Base-by-base conservation (phyloP, 1,140 invertebrate species). In the Epicauta chinensis region DNA sequence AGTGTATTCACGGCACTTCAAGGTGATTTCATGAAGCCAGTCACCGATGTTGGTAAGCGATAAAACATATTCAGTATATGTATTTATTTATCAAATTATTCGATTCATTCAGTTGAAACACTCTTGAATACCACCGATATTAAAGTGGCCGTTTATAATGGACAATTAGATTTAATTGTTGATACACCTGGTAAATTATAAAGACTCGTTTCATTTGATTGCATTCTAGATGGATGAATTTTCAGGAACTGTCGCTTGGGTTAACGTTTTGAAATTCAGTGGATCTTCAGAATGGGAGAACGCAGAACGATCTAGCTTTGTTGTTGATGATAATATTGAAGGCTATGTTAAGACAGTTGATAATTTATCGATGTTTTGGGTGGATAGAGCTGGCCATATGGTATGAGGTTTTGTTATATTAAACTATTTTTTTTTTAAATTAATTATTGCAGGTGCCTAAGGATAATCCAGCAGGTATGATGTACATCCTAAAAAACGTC, bases 1-100 rank as follows among this genome's bases (percentile, higher is more conserved):
- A 16, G 50, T 0, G 88, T 92, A 0, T 91, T 91, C 67, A 49
- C 62, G 29, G 68, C 63, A 10, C 76, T 89, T 16, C 55, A 48
- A 12, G 78, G 55, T 12, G 90, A 93, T 64, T 93, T 93, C 60
- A 92, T 93, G 89, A 89, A 87, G 64, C 86, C 89, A n/a, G 87
- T 87, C 16, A 79, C 81, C 9, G 63, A 82, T 36, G 75, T 81
- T 61, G 78, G 82, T 85, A 65, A n/a, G 16, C 13, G 68, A 71
- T 65, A 46, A 17, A 16, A 31, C 35, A 14, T 2, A 13, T n/a
- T n/a, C n/a, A 31, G 11, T 13, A 40, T 9, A 41, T 23, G 10
- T 5, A 1, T 31, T 38, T 48, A 38, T 37, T 29, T 37, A 1
- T 32, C 11, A 36, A 16, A 11, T 43, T 43, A 31, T 15, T 43